phyloP scores from a whole-genome alignment of 1,140 invertebrate species.

The Fopius arisanus region DNA sequence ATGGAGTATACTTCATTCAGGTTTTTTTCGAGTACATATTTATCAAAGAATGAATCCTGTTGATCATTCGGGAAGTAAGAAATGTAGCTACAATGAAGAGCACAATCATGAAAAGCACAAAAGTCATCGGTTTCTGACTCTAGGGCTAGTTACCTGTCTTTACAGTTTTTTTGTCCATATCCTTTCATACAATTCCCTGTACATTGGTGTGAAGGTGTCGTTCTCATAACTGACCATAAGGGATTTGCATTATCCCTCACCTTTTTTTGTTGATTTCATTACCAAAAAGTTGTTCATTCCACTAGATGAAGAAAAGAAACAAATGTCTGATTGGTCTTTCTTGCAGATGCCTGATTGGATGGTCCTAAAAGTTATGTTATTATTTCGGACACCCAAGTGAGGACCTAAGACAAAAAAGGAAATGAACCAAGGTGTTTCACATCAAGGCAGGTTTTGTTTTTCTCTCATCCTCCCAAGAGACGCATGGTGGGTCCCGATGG shows the following conservation, averaged over 20 bases:
- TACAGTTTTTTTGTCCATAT: slow-evolving; percentile 14
- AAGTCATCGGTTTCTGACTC: too few species aligned
- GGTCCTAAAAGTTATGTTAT: slow-evolving; percentile 9
- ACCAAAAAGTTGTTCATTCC: background rate
- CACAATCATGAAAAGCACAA: too few species aligned
- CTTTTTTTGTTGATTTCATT: background rate
- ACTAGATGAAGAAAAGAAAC: background rate
- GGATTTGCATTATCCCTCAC: background rate
- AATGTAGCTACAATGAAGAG: too few species aligned
- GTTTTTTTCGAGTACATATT: too few species aligned
- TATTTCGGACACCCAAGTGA: slow-evolving; percentile 14
- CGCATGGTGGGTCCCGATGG: slow-evolving; percentile 25
- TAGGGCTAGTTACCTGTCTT: too few species aligned
- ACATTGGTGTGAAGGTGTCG: slow-evolving; percentile 31
- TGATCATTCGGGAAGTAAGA: too few species aligned
- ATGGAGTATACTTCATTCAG: too few species aligned
- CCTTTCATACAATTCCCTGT: slow-evolving; percentile 13
- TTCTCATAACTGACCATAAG: background rate
- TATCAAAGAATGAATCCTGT: too few species aligned
- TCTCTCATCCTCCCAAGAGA: slow-evolving; percentile 16
- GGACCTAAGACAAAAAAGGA: background rate
- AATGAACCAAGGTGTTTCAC: slow-evolving; percentile 16
- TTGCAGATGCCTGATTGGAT: slow-evolving; percentile 11
- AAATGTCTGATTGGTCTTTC: background rate
- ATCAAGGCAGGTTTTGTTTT: slow-evolving; percentile 12